Evolutionary conservation across 2,113 vertebrate species (phyloP), one percentile per base, ranked within the genome.

Genomic region (Anguilla japonica): DNA sequence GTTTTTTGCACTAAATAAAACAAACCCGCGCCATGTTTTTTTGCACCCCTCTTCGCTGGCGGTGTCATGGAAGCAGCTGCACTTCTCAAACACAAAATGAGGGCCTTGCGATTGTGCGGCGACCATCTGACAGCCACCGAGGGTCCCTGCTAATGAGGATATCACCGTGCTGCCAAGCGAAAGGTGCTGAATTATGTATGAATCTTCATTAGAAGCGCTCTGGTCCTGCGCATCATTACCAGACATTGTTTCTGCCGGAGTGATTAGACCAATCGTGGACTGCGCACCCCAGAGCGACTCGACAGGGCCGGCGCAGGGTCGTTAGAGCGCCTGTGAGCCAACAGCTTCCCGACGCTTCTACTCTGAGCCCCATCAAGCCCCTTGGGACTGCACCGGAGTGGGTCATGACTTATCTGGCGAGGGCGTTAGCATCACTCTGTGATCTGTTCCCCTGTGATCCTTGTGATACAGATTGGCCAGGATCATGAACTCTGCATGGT

Each of bases 111-210:
- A 98, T 99, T 98, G 97, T 98, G 98, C 96, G 97, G 97, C 97
- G 97, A 98, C 98, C 98, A 99, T 99, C 98, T 99, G 98, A 99
- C 98, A 98, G 96, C 96, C 98, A 98, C 97, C 97, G 97, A 98
- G 97, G 97, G 98, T 97, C 97, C 96, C 97, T 96, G 95, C 97
- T 99, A 99, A 99, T 99, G 98, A 99, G 98, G 97, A 98, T 98
- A 99, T 99, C 98, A 97, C 97, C 97, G 96, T 96, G 96, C 97
- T 98, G 98, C 98, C 98, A 99, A 99, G 98, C 96, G 97, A 99
- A 98, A 99, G 98, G 98, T 99, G 97, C 97, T 99, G 98, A 99
- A 99, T 99, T 99, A 99, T 99, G 98, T 97, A 99, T 99, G 98
- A 99, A 97, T 98, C 97, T 98, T 99, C 98, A 99, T 99, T 98